phyloP scores from a whole-genome alignment of 2,113 vertebrate genomes.

The Chamaetylas fuelleborni region DNA sequence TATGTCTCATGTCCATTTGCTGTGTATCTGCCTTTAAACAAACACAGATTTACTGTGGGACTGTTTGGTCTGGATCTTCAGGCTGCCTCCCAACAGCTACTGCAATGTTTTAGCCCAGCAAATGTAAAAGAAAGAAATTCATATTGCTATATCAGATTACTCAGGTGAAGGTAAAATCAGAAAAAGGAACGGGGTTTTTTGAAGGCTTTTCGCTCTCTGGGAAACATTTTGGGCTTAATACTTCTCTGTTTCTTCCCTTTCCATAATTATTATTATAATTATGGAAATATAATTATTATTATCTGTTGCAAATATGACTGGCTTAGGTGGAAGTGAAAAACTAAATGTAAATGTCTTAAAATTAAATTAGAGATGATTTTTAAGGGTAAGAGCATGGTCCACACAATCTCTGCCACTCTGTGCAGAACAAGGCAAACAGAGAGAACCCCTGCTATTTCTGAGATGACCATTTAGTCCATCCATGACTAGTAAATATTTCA shows the following conservation, averaged over 20 bases:
- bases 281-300: no score
- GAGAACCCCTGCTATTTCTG: background rate
- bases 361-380: background rate
- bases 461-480: background rate
- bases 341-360: background rate
- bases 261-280: background rate
- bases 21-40: background rate
- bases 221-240: background rate
- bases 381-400: background rate
- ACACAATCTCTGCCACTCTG: background rate
- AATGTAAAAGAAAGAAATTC: background rate
- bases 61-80: background rate
- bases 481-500: background rate
- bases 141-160: background rate
- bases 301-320: background rate
- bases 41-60: background rate
- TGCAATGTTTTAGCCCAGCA: background rate
- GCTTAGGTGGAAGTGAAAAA: background rate
- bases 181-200: background rate
- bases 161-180: background rate
- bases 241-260: background rate
- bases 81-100: background rate
- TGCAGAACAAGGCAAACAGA: background rate
- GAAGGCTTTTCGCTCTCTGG: background rate
- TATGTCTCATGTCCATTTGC: fast-evolving